phyloP scores from a whole-genome alignment of 2,797 vertebrate species.

The Platyrinchus mystaceus region DNA sequence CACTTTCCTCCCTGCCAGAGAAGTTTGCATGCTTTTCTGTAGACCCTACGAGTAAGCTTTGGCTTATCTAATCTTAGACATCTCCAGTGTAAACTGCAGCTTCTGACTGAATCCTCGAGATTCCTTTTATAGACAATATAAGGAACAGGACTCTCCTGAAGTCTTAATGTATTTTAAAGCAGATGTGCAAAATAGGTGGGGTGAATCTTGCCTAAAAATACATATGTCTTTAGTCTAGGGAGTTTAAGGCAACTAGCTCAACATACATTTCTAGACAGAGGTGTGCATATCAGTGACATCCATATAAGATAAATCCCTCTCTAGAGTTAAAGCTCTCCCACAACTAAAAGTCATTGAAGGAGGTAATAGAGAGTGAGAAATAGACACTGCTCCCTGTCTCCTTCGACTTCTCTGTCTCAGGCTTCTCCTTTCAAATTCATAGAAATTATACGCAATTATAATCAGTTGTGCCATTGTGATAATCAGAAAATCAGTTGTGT shows the following conservation, averaged over 20 bases:
- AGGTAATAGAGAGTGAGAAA: not conserved
- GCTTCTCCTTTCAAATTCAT: not conserved
- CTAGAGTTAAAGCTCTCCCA: not conserved
- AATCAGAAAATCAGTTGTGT: not conserved
- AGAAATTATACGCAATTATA: not conserved
- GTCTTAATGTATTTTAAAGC: not conserved
- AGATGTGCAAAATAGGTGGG: not conserved
- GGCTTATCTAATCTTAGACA: not conserved
- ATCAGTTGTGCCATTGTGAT: not conserved
- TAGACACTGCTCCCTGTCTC: not conserved
- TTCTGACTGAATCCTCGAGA: not conserved
- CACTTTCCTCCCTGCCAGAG: not conserved
- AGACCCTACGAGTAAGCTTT: not conserved
- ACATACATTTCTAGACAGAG: not conserved
- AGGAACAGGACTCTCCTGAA: not conserved
- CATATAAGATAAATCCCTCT: not conserved
- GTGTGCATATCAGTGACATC: not conserved
- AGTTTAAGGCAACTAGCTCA: not conserved
- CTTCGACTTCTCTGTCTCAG: not conserved
- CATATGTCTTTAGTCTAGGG: not conserved
- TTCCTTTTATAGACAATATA: not conserved
- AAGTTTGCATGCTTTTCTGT: not conserved
- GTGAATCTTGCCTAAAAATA: not conserved
- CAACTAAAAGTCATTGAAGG: not conserved
- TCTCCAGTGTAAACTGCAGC: not conserved